Conservation (phyloP, 2,113 vertebrate species). For the Catharus minimus region DNA sequence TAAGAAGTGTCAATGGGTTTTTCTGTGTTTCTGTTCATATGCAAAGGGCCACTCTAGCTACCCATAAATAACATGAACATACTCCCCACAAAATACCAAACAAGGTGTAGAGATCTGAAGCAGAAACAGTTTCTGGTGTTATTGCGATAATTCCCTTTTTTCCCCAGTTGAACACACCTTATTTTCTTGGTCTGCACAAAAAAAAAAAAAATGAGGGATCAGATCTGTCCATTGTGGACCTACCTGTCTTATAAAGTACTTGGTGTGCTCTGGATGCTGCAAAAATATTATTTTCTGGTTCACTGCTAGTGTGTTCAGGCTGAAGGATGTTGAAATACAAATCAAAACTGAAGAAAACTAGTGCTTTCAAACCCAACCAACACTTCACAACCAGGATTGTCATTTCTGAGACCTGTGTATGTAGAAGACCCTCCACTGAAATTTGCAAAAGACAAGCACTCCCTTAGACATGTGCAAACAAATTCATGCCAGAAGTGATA, state of each 20-base stretch:
- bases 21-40: fast-evolving
- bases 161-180: background rate
- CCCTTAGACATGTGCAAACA: background rate
- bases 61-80: background rate
- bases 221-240: background rate
- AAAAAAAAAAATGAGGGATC: background rate
- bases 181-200: background rate
- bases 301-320: background rate
- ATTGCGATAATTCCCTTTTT: background rate
- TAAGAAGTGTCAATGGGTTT: background rate
- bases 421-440: background rate
- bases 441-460: background rate
- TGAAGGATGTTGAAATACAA: conserved; percentile 2
- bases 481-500: conserved; percentile 12
- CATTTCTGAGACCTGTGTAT: background rate
- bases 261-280: background rate
- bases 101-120: background rate
- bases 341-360: background rate
- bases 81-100: fast-evolving
- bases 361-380: background rate
- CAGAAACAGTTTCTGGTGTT: background rate
- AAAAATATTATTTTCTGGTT: conserved; percentile 27
- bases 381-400: background rate
- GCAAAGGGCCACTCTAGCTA: background rate
- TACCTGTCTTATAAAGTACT: background rate